Percentiles rank a stretch among this genome's conserved stretches.
phyloP scores from a whole-genome alignment of 2,888 invertebrate species.

The Nesidiocoris tenuis region DNA sequence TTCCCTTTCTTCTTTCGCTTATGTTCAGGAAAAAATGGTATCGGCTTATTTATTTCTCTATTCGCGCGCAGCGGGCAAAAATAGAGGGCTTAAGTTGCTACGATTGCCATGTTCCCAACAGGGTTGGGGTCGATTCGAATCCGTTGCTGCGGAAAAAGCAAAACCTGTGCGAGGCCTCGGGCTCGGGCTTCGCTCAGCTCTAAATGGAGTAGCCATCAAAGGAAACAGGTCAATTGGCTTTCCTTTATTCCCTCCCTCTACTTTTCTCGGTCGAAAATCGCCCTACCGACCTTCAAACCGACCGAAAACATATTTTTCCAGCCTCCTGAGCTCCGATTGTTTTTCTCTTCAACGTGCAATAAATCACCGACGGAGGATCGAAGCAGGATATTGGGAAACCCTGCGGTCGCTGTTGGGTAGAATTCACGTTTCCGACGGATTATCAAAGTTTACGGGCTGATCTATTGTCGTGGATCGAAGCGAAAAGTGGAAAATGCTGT shows the following conservation, averaged over 20 bases:
- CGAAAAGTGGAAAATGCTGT: too few species aligned
- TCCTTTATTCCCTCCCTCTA: constrained; percentile 5
- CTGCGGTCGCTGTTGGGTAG: background rate
- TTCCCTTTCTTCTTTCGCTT: too few species aligned
- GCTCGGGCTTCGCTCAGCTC: background rate
- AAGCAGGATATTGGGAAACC: background rate
- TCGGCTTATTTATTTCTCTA: too few species aligned
- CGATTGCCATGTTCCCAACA: too few species aligned
- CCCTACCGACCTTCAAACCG: background rate
- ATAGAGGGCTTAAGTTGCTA: background rate
- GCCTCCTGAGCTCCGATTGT: constrained; percentile 24
- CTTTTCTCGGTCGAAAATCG: constrained; percentile 8
- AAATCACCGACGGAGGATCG: background rate
- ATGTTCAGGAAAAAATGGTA: too few species aligned
- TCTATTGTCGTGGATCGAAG: too few species aligned
- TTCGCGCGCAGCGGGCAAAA: too few species aligned
- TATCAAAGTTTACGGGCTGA: background rate
- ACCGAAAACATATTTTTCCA: constrained; percentile 32
- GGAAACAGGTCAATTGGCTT: constrained; percentile 40
- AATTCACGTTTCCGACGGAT: background rate
- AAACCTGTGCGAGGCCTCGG: background rate
- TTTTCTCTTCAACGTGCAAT: constrained; percentile 1
- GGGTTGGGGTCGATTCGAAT: background rate
- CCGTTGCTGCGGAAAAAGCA: background rate
- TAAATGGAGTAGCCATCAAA: constrained; percentile 37